Conservation (phyloP, 2,797 vertebrate species). For the Helarctos malayanus region DNA sequence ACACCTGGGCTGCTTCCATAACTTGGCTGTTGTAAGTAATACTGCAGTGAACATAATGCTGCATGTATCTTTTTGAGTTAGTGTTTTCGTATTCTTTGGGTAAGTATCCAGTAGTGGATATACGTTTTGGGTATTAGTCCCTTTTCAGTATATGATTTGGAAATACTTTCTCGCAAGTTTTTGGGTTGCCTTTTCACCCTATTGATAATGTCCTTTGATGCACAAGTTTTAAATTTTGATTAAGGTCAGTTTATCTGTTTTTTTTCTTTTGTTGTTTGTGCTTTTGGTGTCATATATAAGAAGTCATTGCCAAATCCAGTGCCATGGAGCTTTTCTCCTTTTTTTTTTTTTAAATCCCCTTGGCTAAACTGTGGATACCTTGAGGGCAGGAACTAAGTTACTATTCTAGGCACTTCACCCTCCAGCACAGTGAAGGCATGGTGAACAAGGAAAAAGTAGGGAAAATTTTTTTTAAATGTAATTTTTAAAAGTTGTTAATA, state of each 20-base stretch:
- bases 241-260: not conserved
- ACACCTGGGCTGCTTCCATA: not conserved
- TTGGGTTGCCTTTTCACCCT: not conserved
- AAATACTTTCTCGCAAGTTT: not conserved
- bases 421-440: not conserved
- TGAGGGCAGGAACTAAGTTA: not conserved
- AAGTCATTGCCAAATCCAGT: not conserved
- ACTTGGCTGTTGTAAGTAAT: not conserved
- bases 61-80: not conserved
- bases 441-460: not conserved
- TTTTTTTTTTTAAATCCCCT: fast-evolving
- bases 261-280: constrained; percentile 6
- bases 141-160: not conserved
- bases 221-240: constrained; percentile 1
- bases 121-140: not conserved
- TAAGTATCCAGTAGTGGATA: not conserved
- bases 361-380: not conserved
- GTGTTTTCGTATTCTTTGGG: not conserved
- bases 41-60: not conserved
- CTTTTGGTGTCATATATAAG: constrained; percentile 48
- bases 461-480: not conserved
- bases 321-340: not conserved
- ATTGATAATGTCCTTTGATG: not conserved
- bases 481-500: constrained; percentile 34
- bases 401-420: not conserved